Evolutionary conservation across 2,797 vertebrate genomes (phyloP).

Genomic region (Dicrostonyx torquatus): DNA sequence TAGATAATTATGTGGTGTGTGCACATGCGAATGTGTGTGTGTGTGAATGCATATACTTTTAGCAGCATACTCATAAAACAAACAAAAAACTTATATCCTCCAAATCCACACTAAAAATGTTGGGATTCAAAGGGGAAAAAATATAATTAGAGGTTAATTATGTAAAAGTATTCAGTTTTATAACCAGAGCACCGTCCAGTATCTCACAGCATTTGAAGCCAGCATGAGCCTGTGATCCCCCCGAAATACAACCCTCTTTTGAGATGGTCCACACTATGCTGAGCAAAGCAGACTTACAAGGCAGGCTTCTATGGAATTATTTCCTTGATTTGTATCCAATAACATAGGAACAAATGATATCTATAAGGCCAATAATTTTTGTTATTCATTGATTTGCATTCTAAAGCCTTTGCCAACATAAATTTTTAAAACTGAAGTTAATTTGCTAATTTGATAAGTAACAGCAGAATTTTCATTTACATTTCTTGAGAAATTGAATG

Average conservation of each 20-base stretch:
- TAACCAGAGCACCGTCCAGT: not conserved
- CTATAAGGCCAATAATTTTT: slow-evolving; percentile 17
- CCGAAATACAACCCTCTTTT: not conserved
- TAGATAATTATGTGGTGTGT: slow-evolving; percentile 5
- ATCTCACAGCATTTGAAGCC: not conserved
- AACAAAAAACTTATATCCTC: not conserved
- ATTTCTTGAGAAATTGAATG: slow-evolving; percentile 62
- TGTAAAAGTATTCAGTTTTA: not conserved
- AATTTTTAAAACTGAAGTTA: not conserved
- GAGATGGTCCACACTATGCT: not conserved
- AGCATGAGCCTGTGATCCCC: not conserved
- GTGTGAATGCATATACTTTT: not conserved
- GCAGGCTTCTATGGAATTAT: not conserved
- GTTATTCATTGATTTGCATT: not conserved
- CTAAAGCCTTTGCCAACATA: slow-evolving; percentile 12
- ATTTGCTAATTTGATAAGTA: slow-evolving; percentile 53
- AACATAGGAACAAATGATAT: not conserved
- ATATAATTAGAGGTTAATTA: not conserved
- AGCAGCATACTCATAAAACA: not conserved
- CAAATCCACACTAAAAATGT: slow-evolving; percentile 32
- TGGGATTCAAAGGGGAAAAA: not conserved
- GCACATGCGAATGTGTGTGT: no score
- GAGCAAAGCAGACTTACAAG: not conserved
- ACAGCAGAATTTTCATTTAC: slow-evolving; percentile 54
- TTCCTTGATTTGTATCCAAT: slow-evolving; percentile 1